These are phyloP conservation scores for Meloidogyne hapla DNA, from an alignment of 1,140 invertebrate genomes.

Conservation along the genomic window DNA sequence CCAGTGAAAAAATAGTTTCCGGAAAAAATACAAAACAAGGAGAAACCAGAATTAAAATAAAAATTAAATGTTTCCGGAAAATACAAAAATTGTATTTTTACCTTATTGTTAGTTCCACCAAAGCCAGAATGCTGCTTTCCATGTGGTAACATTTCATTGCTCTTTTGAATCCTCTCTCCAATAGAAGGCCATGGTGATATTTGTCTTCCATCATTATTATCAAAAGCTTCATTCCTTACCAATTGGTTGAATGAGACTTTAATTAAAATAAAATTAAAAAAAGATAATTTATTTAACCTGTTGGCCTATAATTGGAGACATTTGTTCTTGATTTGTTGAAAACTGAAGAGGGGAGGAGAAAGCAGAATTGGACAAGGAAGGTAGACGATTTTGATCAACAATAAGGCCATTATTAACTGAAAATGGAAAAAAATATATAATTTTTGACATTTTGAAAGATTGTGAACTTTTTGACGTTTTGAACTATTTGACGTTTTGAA, in stretches of 20 bases:
- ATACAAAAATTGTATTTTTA: too few species aligned
- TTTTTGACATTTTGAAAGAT: too few species aligned
- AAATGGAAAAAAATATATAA: background rate
- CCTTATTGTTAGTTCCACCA: background rate
- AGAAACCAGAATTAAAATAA: too few species aligned
- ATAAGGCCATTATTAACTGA: background rate
- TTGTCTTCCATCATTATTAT: background rate
- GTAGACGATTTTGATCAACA: background rate
- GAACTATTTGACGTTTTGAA: background rate
- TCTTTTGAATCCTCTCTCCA: background rate
- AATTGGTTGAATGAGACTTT: background rate
- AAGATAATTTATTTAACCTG: too few species aligned
- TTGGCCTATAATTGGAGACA: background rate
- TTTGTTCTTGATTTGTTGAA: background rate
- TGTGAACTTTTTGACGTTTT: too few species aligned
- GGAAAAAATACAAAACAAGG: too few species aligned
- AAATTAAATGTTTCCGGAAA: too few species aligned
- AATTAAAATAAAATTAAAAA: too few species aligned
- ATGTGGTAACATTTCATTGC: background rate
- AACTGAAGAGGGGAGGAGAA: background rate
- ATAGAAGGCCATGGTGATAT: background rate
- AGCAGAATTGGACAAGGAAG: background rate
- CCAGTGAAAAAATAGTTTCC: too few species aligned
- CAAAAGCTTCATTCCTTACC: background rate
- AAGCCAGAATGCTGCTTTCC: background rate